These are phyloP conservation scores for Anoplophora glabripennis DNA, from an alignment of 1,140 invertebrate species.

Conservation along the genomic window DNA sequence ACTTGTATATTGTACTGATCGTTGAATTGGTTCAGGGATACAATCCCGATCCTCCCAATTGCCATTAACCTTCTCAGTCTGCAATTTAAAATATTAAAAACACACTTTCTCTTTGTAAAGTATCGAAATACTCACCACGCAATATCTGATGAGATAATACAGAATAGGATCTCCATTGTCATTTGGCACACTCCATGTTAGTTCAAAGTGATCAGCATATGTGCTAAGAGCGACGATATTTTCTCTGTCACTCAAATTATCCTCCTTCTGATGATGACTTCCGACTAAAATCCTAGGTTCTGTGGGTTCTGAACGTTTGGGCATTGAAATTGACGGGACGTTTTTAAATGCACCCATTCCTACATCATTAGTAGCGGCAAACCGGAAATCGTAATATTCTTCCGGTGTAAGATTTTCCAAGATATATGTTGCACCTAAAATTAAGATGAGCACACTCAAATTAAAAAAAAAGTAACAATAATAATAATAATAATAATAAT, in stretches of 20 bases:
- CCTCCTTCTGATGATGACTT: conserved; percentile 17
- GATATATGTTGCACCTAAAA: conserved; percentile 65
- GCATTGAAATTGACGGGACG: conserved; percentile 48
- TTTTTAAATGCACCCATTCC: conserved; percentile 71
- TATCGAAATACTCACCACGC: conserved; percentile 62
- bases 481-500: too few relatives aligned
- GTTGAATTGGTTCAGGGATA: conserved; percentile 52
- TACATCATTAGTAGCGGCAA: conserved; percentile 80
- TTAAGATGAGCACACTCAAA: too few relatives aligned
- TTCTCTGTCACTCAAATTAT: conserved; percentile 28
- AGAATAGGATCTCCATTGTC: conserved; percentile 89
- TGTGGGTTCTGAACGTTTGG: conserved; percentile 55
- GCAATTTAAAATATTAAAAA: conserved; percentile 15
- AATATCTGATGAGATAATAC: conserved; percentile 76
- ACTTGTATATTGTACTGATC: conserved; percentile 58
- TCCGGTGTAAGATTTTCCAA: conserved; percentile 77
- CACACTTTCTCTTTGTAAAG: neutral
- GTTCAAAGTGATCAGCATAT: conserved; percentile 73
- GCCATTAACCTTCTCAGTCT: conserved; percentile 50
- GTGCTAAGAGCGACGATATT: conserved; percentile 51
- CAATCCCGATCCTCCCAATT: conserved; percentile 64
- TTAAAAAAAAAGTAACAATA: too few relatives aligned
- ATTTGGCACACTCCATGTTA: conserved; percentile 77
- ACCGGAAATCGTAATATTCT: conserved; percentile 79
- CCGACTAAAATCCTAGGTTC: conserved; percentile 55